phyloP scores from a whole-genome alignment of 1,140 invertebrate species.

The Lucilia cuprina region DNA sequence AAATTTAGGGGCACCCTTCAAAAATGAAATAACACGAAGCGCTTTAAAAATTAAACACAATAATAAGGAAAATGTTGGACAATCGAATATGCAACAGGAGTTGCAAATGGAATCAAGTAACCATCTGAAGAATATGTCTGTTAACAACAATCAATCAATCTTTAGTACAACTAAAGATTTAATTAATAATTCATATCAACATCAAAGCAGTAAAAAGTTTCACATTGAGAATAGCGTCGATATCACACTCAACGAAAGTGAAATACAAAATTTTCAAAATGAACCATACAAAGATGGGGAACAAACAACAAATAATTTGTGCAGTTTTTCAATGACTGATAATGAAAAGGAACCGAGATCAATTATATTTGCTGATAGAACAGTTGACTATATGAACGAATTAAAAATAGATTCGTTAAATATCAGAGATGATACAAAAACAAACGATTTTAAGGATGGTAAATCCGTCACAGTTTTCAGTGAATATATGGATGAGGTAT shows the following conservation, averaged over 20 bases:
- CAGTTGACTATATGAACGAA: not conserved
- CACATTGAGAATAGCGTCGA: not conserved
- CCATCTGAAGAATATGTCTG: not conserved
- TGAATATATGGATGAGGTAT: not conserved
- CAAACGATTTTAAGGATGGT: not conserved
- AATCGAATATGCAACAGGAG: not conserved
- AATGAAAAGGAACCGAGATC: not conserved
- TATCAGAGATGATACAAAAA: not conserved
- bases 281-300: not conserved
- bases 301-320: not conserved
- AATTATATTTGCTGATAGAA: not conserved
- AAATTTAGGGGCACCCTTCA: not conserved
- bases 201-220: not conserved
- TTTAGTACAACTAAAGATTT: not conserved
- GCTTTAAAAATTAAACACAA: not conserved
- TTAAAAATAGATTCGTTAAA: not conserved
- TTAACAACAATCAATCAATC: not conserved
- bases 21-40: not conserved
- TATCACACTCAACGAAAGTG: not conserved
- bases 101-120: not conserved
- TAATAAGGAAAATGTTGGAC: not conserved
- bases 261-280: not conserved
- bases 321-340: not conserved
- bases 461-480: not conserved
- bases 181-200: not conserved